Base-by-base conservation (phyloP, 2,888 invertebrate species). In the Unio pictorum region DNA sequence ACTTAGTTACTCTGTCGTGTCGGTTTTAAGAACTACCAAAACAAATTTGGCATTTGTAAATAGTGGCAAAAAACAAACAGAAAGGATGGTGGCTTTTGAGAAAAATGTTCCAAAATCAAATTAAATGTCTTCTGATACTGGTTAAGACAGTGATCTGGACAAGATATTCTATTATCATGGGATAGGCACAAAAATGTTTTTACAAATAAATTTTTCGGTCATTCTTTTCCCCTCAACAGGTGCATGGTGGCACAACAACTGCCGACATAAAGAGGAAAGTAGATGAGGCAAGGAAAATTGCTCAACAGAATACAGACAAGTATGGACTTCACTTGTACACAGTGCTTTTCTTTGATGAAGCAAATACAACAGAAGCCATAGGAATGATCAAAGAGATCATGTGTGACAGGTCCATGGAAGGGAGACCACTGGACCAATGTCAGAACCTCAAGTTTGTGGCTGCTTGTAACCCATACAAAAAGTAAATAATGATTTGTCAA, bases 391-490 rank as follows among this genome's bases (percentile, higher is more conserved):
- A 89, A 72, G 89, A 89, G 69, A 84, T 88, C 55, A 84, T 89
- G 85, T 87, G 87, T 78, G 89, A 88, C 73, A 78, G 79, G n/a
- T 79, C 81, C 8, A 78, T 88, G 61, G 74, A 79, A 55, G 88
- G 88, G 55, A 61, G 81, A 61, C 81, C 75, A 17, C 72, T 88
- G 20, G 69, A 69, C 54, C 74, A 76, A 3, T 72, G 66, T 61
- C 65, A 77, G 58, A 83, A 81, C 34, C 79, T 88, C n/a, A 86
- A 86, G 68, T 83, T 89, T 60, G 83, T 89, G 18, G 88, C 87
- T 61, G 89, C 89, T 23, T 87, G 87, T 75, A 89, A 89, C 73
- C 89, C 89, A 4, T 88, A 88, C 76, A 81, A 88, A 76, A 87
- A 85, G 86, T 87, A 34, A 34, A 34, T 34, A 82, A 69, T 75